These are phyloP conservation scores for Drosophila paranaensis DNA, from an alignment of 2,888 invertebrate species.

Conservation along the genomic window DNA sequence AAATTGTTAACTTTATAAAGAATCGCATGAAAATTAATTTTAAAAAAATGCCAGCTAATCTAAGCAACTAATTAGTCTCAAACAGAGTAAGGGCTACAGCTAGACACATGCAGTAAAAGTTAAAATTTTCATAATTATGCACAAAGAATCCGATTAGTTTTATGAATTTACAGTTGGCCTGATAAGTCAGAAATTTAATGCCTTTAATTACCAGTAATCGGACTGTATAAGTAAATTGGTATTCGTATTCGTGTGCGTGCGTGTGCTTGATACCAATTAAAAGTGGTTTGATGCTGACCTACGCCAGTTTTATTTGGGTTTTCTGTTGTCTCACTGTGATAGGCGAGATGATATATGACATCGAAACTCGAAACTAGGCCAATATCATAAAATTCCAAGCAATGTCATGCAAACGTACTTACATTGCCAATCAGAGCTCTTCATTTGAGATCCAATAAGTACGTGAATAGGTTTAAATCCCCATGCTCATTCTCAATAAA, in stretches of 20 bases:
- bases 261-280: conserved; percentile 35
- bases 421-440: conserved; percentile 9
- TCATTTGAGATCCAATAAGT: conserved; percentile 22
- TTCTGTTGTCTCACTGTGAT: conserved; percentile 25
- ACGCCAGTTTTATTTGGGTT: conserved; percentile 51
- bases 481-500: conserved; percentile 18
- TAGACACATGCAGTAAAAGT: conserved; percentile 9
- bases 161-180: conserved; percentile 20
- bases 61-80: conserved; percentile 8
- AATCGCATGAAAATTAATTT: neutral
- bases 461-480: neutral
- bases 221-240: neutral
- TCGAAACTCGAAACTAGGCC: conserved; percentile 33
- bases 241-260: neutral
- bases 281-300: conserved; percentile 66
- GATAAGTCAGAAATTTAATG: conserved; percentile 36
- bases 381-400: conserved; percentile 34
- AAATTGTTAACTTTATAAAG: neutral
- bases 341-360: conserved; percentile 11
- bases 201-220: conserved; percentile 26
- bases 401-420: conserved; percentile 3
- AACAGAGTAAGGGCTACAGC: neutral
- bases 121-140: conserved; percentile 14
- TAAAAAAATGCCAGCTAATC: conserved; percentile 4
- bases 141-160: conserved; percentile 14